Conservation (phyloP, 2,113 vertebrate genomes). For the Tapirus terrestris region DNA sequence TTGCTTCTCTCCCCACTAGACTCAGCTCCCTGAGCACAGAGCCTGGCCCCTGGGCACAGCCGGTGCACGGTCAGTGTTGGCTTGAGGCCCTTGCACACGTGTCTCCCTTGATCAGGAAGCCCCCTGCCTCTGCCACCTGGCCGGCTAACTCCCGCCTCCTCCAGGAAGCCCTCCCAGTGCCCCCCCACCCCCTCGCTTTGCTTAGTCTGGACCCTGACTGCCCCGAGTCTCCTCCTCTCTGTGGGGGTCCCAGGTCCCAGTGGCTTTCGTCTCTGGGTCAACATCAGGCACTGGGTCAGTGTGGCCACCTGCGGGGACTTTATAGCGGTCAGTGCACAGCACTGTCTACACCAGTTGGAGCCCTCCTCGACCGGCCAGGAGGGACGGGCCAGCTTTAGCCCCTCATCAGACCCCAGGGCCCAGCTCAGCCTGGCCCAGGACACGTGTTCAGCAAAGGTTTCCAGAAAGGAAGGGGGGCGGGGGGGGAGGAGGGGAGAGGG, state of each 20-base stretch:
- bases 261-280: neutral
- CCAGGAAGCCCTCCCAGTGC: neutral
- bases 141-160: neutral
- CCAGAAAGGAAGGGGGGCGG: neutral
- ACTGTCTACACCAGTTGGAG: no score
- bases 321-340: accelerated
- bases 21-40: no score
- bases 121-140: neutral
- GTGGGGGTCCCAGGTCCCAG: neutral
- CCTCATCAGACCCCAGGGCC: no score
- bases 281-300: neutral
- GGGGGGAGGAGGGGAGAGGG: no score
- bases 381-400: neutral
- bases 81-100: accelerated
- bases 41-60: accelerated
- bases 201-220: neutral
- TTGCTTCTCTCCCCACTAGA: neutral
- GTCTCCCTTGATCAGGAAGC: neutral
- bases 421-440: neutral
- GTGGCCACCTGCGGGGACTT: neutral
- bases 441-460: neutral
- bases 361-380: neutral
- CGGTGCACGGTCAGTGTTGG: accelerated
- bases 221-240: neutral
- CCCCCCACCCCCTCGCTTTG: no score